Evolutionary conservation across 2,888 invertebrate genomes (phyloP).

Genomic region (Hymenopus coronatus): DNA sequence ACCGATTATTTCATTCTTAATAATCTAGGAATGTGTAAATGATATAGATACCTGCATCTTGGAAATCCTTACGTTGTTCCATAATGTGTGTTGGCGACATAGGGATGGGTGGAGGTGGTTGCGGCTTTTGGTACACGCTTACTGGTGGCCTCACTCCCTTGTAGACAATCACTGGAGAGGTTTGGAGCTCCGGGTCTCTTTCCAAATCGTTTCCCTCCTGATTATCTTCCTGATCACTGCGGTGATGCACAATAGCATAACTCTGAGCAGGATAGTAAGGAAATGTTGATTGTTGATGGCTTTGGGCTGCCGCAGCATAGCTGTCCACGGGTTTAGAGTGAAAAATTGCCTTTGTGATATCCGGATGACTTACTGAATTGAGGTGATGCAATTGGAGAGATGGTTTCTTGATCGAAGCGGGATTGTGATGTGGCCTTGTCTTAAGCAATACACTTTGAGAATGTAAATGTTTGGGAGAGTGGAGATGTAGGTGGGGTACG

Average conservation of each 20-base stretch:
- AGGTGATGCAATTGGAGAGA: neutral
- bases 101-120: neutral
- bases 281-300: neutral
- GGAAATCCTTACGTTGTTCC: neutral
- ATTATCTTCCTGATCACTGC: neutral
- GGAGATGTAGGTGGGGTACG: neutral
- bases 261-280: neutral
- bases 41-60: neutral
- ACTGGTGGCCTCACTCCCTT: constrained; percentile 45
- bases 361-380: neutral
- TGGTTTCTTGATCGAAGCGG: neutral
- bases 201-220: neutral
- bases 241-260: neutral
- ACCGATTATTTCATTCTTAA: too few relatives aligned
- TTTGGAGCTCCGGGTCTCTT: constrained; percentile 23
- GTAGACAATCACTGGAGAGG: constrained; percentile 45
- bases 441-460: neutral
- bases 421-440: constrained; percentile 8
- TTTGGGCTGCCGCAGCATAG: constrained; percentile 1
- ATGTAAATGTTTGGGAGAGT: neutral
- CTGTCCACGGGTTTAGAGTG: constrained; percentile 1
- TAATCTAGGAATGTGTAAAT: neutral
- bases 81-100: neutral
- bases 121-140: constrained; percentile 43
- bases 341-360: constrained; percentile 9